phyloP scores from a whole-genome alignment of 2,797 vertebrate genomes.

The Gila robusta region DNA sequence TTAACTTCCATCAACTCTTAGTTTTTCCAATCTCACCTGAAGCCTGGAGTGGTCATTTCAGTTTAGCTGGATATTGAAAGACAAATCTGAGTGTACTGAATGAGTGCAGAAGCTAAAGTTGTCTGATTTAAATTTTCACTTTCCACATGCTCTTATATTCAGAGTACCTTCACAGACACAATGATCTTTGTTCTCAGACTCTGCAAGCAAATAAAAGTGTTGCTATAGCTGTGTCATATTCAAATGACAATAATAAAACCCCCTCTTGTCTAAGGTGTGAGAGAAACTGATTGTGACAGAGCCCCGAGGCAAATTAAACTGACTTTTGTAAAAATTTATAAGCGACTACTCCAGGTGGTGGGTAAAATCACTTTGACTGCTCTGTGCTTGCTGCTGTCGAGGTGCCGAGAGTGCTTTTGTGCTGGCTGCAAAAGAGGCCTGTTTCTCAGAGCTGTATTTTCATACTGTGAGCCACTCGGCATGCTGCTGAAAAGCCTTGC shows the following conservation, averaged over 20 bases:
- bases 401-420: slow-evolving; percentile 66
- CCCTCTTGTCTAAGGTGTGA: neutral
- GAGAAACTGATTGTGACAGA: slow-evolving; percentile 47
- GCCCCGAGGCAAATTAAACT: slow-evolving; percentile 59
- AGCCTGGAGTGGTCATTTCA: neutral
- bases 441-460: slow-evolving; percentile 71
- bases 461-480: slow-evolving; percentile 66
- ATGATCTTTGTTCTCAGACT: slow-evolving; percentile 11
- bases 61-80: neutral
- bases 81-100: slow-evolving; percentile 8
- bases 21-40: neutral
- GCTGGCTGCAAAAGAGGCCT: slow-evolving; percentile 58
- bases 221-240: slow-evolving; percentile 20
- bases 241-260: slow-evolving; percentile 26
- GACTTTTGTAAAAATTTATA: slow-evolving; percentile 60
- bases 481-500: slow-evolving; percentile 65
- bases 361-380: slow-evolving; percentile 73
- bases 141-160: slow-evolving; percentile 28
- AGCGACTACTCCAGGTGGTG: slow-evolving; percentile 60
- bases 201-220: neutral
- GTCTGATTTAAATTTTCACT: neutral
- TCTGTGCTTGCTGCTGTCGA: slow-evolving; percentile 48
- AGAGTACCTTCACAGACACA: slow-evolving; percentile 22
- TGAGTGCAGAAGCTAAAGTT: neutral
- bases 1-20: slow-evolving; percentile 67